Percentiles rank a stretch among this genome's conserved stretches.
Evolutionary conservation across 2,888 invertebrate genomes (phyloP).

Genomic region (Prionchulus punctatus): DNA sequence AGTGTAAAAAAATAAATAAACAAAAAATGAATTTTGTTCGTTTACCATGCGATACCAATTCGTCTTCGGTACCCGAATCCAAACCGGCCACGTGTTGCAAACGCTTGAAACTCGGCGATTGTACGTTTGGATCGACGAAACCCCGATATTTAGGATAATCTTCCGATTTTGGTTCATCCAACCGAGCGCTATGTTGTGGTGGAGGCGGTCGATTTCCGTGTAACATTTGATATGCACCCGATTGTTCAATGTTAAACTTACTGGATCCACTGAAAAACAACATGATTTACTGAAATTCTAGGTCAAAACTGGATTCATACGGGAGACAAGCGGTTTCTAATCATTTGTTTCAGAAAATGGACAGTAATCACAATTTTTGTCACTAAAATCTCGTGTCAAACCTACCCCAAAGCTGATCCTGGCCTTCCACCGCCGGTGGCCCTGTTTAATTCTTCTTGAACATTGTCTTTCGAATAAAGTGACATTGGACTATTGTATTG

Average conservation of each 20-base stretch:
- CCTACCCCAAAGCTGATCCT: not conserved
- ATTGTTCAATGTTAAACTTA: not conserved
- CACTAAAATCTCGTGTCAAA: not conserved
- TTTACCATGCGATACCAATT: not conserved
- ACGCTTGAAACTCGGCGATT: conserved; percentile 11
- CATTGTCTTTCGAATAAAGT: conserved; percentile 31
- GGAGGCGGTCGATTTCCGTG: not conserved
- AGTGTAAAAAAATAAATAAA: too few relatives aligned
- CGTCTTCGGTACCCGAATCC: conserved; percentile 3
- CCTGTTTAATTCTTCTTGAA: conserved; percentile 20
- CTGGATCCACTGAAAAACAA: too few relatives aligned
- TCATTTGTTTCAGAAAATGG: not conserved
- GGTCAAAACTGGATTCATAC: not conserved
- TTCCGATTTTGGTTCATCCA: not conserved
- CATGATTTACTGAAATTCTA: not conserved
- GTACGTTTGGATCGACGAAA: conserved; percentile 6
- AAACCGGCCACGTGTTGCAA: conserved; percentile 4
- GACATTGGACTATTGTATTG: conserved; percentile 32
- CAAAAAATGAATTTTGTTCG: too few relatives aligned
- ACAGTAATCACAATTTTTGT: not conserved
- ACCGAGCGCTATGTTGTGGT: conserved; percentile 6
- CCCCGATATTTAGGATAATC: conserved; percentile 9
- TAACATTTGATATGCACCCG: not conserved
- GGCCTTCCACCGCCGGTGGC: conserved; percentile 17
- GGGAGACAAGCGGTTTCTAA: not conserved